Evolutionary conservation across 2,113 vertebrate genomes (phyloP).

Genomic region (Deroptyus accipitrinus): DNA sequence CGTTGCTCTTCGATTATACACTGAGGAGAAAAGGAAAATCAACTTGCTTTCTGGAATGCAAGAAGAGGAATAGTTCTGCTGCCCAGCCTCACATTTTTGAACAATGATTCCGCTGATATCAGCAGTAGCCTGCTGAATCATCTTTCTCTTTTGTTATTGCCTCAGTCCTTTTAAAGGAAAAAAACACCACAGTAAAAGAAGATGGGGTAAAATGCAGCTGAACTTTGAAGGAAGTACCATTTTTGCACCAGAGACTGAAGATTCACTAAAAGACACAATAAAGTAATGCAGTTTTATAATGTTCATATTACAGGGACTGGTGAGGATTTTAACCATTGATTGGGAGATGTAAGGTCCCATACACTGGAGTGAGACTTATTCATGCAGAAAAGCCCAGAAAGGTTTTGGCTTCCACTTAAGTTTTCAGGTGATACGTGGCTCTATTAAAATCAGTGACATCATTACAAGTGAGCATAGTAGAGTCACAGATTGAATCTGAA

Average conservation of each 20-base stretch:
- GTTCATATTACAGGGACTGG: neutral
- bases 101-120: neutral
- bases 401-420: neutral
- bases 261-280: neutral
- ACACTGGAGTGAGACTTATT: neutral
- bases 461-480: neutral
- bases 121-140: conserved; percentile 31
- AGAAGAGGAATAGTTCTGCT: neutral
- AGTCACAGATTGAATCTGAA: neutral
- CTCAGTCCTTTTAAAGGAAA: neutral
- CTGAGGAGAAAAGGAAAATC: neutral
- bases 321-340: neutral
- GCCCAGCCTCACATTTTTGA: conserved; percentile 45
- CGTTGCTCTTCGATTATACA: neutral
- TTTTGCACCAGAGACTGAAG: neutral
- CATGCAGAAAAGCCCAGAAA: neutral
- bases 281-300: neutral
- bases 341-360: neutral
- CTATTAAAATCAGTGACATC: neutral
- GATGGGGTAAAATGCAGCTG: neutral
- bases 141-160: neutral
- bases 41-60: neutral
- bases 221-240: neutral
- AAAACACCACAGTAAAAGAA: neutral
- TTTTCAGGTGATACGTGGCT: neutral